These are phyloP conservation scores for Passer domesticus DNA, from an alignment of 2,113 vertebrate genomes.

Conservation along the genomic window DNA sequence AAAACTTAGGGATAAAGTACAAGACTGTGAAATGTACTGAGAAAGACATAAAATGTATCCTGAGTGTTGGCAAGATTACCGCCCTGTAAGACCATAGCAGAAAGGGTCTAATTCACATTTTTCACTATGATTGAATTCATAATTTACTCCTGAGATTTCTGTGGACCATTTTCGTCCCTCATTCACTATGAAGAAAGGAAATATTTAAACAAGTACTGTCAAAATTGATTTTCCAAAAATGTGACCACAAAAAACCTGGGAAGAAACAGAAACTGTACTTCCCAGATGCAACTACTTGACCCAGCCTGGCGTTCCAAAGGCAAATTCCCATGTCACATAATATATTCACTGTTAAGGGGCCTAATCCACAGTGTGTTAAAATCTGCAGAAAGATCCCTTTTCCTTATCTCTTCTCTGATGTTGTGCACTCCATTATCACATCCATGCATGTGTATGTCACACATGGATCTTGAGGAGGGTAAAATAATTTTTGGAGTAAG, in stretches of 20 bases:
- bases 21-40: background rate
- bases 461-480: background rate
- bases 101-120: constrained; percentile 11
- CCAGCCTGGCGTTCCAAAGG: background rate
- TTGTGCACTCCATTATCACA: background rate
- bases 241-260: background rate
- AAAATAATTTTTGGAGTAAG: background rate
- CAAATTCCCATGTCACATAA: background rate
- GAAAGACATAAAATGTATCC: background rate
- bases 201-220: constrained; percentile 49
- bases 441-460: background rate
- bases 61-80: background rate
- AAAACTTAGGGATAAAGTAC: background rate
- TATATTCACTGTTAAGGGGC: background rate
- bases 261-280: constrained; percentile 25
- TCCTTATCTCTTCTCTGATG: background rate
- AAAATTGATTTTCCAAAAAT: constrained; percentile 38
- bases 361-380: background rate
- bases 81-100: background rate
- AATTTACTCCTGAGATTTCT: constrained; percentile 39
- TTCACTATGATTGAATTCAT: background rate
- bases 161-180: background rate
- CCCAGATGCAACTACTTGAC: constrained; percentile 16
- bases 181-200: constrained; percentile 16
- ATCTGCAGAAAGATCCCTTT: background rate